phyloP scores from a whole-genome alignment of 2,113 vertebrate genomes.

The Chaetodon trifascialis region DNA sequence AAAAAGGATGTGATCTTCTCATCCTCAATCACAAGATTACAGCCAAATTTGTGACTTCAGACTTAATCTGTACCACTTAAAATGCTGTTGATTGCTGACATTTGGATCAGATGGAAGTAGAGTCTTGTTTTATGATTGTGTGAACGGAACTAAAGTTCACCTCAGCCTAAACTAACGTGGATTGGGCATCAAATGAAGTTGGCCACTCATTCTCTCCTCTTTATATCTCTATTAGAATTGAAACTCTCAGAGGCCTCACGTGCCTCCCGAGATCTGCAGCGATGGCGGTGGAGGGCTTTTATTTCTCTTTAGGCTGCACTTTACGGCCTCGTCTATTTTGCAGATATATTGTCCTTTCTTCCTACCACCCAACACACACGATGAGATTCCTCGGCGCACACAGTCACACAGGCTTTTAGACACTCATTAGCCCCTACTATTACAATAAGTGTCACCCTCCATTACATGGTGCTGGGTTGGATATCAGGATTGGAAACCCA shows the following conservation, averaged over 20 bases:
- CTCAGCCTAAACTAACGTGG: not conserved
- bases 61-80: not conserved
- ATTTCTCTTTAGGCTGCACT: constrained; percentile 52
- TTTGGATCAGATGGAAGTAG: not conserved
- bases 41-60: not conserved
- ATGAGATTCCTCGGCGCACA: constrained; percentile 78
- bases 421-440: constrained; percentile 84
- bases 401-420: constrained; percentile 85
- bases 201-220: constrained; percentile 44
- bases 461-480: constrained; percentile 81
- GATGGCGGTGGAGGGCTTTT: constrained; percentile 21
- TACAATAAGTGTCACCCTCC: constrained; percentile 87
- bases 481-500: constrained; percentile 82
- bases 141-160: not conserved
- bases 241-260: constrained; percentile 55
- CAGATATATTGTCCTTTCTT: constrained; percentile 68
- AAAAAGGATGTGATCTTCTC: not conserved
- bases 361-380: constrained; percentile 76
- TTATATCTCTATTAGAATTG: constrained; percentile 67
- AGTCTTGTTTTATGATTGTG: not conserved
- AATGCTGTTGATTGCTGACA: not conserved
- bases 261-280: constrained; percentile 59
- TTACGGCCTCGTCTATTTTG: constrained; percentile 55
- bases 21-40: not conserved
- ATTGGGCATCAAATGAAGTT: constrained; percentile 1